Base-by-base conservation (phyloP, 2,888 invertebrate genomes). In the Glaucopsyche alexis region DNA sequence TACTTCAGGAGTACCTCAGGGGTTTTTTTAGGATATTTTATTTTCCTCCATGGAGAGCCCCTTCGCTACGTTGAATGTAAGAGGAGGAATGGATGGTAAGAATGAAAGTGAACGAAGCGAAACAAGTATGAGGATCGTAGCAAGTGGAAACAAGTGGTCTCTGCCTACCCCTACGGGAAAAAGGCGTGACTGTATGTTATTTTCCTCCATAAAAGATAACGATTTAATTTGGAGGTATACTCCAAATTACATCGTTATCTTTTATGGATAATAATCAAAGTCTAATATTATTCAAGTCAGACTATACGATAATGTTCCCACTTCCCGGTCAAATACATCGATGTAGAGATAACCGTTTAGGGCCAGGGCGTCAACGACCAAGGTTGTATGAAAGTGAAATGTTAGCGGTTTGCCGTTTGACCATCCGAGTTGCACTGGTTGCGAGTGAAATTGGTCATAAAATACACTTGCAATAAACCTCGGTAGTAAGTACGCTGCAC, bases 351-450 rank as follows among this genome's bases (percentile, higher is more conserved):
- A 42, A 42, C 66, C 47, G 71, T 38, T 11, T 14, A 42, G 79
- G 71, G 74, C 79, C 78, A 78, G 79, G 82, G 83, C 81, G 85
- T 87, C 85, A 85, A 85, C 82, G 83, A 83, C 84, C 86, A 86
- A 84, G 84, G 83, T 82, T 82, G 81, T 81, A 85, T 84, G 87
- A 90, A 90, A 89, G 90, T 86, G 88, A 90, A 87, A 88, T 81
- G 69, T 49, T 83, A 81, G 82, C 81, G 79, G 82, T 77, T 79
- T 78, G 81, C 86, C 81, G 83, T 80, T 78, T 82, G 80, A 79
- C 80, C 79, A 80, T 29, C 29, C 29, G 29, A 83, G 80, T 80
- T 78, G 80, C 60, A 60, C 77, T 77, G 78, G 81, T 81, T 83
- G 84, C 81, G 81, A 83, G 83, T 82, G 84, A 85, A 84, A 86